Evolutionary conservation across 2,888 invertebrate species (phyloP).

Genomic region (Rosalia funebris): DNA sequence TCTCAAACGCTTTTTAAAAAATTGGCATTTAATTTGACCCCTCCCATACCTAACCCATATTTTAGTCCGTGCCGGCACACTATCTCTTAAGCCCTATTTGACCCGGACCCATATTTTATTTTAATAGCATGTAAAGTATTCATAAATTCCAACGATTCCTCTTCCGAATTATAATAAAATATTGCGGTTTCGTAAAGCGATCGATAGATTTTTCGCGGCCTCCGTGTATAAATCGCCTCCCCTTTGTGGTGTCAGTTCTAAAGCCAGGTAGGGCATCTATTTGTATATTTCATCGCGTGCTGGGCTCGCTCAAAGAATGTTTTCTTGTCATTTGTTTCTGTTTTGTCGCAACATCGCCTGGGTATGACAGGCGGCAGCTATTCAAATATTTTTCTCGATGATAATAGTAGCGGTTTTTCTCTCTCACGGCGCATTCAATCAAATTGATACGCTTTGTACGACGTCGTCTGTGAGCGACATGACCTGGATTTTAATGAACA

Average conservation of each 20-base stretch:
- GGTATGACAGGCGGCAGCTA: constrained; percentile 29
- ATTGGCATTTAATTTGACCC: constrained; percentile 12
- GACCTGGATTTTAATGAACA: neutral
- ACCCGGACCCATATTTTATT: constrained; percentile 21
- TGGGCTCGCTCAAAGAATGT: constrained; percentile 19
- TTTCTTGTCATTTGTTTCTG: constrained; percentile 31
- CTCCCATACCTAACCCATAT: neutral
- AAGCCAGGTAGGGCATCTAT: constrained; percentile 5
- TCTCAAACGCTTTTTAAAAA: constrained; percentile 4
- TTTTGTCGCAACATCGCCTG: constrained; percentile 29
- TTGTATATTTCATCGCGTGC: constrained; percentile 13
- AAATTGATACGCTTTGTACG: constrained; percentile 23
- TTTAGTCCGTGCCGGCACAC: neutral
- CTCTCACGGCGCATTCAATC: constrained; percentile 21
- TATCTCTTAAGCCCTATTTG: constrained; percentile 15
- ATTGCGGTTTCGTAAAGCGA: constrained; percentile 15
- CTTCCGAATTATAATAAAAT: constrained; percentile 26
- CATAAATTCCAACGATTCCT: constrained; percentile 21
- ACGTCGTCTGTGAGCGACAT: constrained; percentile 12
- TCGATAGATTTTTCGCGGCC: constrained; percentile 1
- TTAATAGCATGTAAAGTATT: constrained; percentile 26
- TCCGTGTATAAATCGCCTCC: neutral
- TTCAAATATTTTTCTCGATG: constrained; percentile 24
- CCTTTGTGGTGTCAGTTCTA: constrained; percentile 6
- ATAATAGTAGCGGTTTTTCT: constrained; percentile 25